Evolutionary conservation across 2,888 invertebrate species (phyloP), one percentile per base, ranked within the genome.

Genomic region (Tanypteryx hageni): DNA sequence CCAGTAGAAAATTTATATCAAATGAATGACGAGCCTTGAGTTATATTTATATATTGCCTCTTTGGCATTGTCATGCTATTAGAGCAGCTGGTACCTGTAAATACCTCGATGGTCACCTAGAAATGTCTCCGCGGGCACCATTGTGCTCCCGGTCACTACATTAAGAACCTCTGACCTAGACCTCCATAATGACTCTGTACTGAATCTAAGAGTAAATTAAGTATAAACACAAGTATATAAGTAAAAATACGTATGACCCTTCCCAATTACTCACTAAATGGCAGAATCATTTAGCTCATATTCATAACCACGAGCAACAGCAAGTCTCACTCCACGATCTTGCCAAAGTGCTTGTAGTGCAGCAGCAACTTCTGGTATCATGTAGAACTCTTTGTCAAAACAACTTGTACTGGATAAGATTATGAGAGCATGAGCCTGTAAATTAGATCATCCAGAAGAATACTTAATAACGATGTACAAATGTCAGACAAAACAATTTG

Each of bases 211-310:
- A 44, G 10, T 2, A 16, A 76, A 76, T 2, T 76, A 22, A 18
- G 22, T 22, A 76, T 3, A 76, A 76, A 76, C 64, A 56, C 64
- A 56, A 9, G 18, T 61, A 2, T 11, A 64, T 8, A 59, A 31
- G 59, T 3, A 7, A 61, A 89, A 58, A 64, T 57, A 18, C 44
- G 56, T 13, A n/a, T 7, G 13, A 44, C 10, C 4, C 9, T 31
- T n/a, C 18, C 3, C 22, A 57, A 16, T 68, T 92, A 95, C 96
- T 95, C 95, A 96, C 96, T 96, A 97, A 93, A 96, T 95, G 84
- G 97, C 97, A 0, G 96, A 97, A 94, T 97, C 97, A 94, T 97
- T 97, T 59, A 97, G 95, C 94, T 97, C 96, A 94, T 96, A 97
- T 94, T 97, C 97, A 94, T 96, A 97, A 68, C 97, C 97, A 93